Evolutionary conservation across 2,888 invertebrate genomes (phyloP).

Genomic region (Agrochola lychnidis): DNA sequence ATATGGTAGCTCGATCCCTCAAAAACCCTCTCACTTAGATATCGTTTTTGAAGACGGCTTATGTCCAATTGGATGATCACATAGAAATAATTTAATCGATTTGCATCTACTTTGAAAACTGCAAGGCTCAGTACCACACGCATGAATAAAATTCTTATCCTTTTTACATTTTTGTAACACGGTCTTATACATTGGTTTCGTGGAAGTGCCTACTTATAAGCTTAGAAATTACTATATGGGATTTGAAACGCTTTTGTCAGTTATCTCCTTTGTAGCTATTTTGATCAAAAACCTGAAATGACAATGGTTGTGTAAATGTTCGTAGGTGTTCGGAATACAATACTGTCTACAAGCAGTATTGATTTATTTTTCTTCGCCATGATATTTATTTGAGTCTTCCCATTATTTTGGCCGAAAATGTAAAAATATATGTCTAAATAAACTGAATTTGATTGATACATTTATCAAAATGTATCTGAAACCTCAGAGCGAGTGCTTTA

Average conservation of each 20-base stretch:
- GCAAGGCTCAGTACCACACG: slow-evolving; percentile 1
- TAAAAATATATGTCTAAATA: slow-evolving; percentile 7
- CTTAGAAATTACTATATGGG: slow-evolving; percentile 7
- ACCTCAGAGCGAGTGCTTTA: slow-evolving; percentile 23
- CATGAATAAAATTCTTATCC: slow-evolving; percentile 18
- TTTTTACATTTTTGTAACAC: slow-evolving; percentile 1
- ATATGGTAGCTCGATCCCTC: neutral
- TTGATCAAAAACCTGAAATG: slow-evolving; percentile 5
- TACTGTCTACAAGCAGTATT: neutral
- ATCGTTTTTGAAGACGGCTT: slow-evolving; percentile 26
- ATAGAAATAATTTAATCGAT: neutral
- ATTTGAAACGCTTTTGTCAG: slow-evolving; percentile 13
- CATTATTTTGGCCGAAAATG: neutral
- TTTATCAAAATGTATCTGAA: slow-evolving; percentile 17
- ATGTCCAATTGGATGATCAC: slow-evolving; percentile 28
- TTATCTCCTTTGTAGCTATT: slow-evolving; percentile 26
- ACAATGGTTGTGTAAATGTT: slow-evolving; percentile 2
- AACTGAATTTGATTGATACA: slow-evolving; percentile 16
- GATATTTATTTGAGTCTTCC: neutral
- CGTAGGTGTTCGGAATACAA: slow-evolving; percentile 27
- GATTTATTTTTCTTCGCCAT: slow-evolving; percentile 6
- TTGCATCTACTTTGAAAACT: slow-evolving; percentile 26
- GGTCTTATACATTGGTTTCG: neutral
- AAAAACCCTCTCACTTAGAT: slow-evolving; percentile 5
- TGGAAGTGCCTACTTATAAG: slow-evolving; percentile 1